phyloP scores from a whole-genome alignment of 2,797 vertebrate genomes.

The Silurus aristotelis region DNA sequence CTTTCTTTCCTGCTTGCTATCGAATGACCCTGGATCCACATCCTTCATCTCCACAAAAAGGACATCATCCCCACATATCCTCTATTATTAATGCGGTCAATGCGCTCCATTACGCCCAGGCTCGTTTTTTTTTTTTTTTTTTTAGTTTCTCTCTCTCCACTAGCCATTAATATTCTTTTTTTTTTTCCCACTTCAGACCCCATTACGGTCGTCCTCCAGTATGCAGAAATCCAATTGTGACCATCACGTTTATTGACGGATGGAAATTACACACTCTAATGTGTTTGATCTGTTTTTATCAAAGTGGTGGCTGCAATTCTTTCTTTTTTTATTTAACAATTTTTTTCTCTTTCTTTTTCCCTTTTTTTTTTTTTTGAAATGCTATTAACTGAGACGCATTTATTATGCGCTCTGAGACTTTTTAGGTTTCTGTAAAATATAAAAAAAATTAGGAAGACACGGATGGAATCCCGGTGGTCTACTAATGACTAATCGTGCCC shows the following conservation, averaged over 20 bases:
- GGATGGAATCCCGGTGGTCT: not conserved
- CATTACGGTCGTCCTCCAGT: slow-evolving; percentile 53
- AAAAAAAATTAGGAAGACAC: too few relatives aligned
- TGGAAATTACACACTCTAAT: slow-evolving; percentile 40
- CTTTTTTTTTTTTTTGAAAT: not conserved
- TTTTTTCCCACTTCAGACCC: slow-evolving; percentile 57
- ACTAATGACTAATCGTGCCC: not conserved
- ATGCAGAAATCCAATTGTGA: slow-evolving; percentile 41
- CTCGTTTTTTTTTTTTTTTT: slow-evolving; percentile 59
- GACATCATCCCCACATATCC: slow-evolving; percentile 77
- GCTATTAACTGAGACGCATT: not conserved
- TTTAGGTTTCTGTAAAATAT: not conserved
- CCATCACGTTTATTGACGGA: slow-evolving; percentile 43
- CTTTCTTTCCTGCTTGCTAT: slow-evolving; percentile 16
- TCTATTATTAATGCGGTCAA: slow-evolving; percentile 80
- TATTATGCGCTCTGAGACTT: not conserved
- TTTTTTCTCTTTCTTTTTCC: not conserved
- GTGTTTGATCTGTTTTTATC: slow-evolving; percentile 42
- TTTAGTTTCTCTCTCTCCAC: slow-evolving; percentile 66
- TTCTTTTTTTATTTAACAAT: not conserved
- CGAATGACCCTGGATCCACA: slow-evolving; percentile 21
- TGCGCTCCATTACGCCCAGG: slow-evolving; percentile 74
- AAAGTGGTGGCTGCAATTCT: slow-evolving; percentile 14
- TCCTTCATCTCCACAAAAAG: slow-evolving; percentile 72
- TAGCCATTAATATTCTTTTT: slow-evolving; percentile 73